phyloP scores from a whole-genome alignment of 1,140 invertebrate genomes.

The Procambarus clarkii region DNA sequence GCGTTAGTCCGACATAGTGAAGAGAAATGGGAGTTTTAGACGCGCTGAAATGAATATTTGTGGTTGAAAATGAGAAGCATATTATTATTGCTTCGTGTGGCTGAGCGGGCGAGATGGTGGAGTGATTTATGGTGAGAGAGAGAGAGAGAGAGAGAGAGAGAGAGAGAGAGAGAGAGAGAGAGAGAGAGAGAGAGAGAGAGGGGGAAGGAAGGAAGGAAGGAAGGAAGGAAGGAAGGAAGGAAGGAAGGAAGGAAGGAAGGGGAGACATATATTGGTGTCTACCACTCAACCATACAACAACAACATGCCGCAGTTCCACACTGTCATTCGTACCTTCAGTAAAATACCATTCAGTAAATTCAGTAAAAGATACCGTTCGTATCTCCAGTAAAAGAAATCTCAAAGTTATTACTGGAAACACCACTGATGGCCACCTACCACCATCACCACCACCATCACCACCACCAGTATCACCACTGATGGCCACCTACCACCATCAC shows the following conservation, averaged over 20 bases:
- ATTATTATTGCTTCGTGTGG: neutral
- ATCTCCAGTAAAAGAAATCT: too few species aligned
- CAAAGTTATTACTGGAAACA: neutral
- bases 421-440: neutral
- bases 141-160: neutral
- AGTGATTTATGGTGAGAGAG: neutral
- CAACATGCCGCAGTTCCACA: neutral
- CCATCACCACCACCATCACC: neutral
- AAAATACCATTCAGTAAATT: too few species aligned
- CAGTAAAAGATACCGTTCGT: too few species aligned
- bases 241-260: too few species aligned
- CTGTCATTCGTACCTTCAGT: too few species aligned
- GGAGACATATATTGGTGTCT: too few species aligned
- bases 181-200: constrained; percentile 17
- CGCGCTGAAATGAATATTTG: neutral
- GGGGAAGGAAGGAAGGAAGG: neutral
- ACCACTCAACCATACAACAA: neutral
- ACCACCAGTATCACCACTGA: neutral
- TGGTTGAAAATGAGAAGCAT: neutral
- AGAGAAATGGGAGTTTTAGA: neutral
- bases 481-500: neutral
- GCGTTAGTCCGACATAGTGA: neutral
- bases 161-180: neutral
- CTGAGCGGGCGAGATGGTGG: neutral
- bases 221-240: too few species aligned